These are phyloP conservation scores for Pandemis heparana DNA, from an alignment of 2,888 invertebrate species.

Conservation along the genomic window DNA sequence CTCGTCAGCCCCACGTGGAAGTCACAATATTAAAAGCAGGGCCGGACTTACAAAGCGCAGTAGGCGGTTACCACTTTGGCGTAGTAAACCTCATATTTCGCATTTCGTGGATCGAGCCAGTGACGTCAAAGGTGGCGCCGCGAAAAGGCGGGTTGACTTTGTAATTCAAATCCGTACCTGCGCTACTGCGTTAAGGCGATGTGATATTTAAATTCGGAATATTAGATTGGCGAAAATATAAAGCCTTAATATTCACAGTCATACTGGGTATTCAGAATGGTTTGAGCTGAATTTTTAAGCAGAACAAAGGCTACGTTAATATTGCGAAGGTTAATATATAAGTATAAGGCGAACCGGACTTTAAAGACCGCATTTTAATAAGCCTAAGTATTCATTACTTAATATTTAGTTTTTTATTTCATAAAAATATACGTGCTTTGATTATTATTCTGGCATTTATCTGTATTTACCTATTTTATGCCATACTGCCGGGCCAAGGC, in stretches of 20 bases:
- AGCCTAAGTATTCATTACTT: too few species aligned
- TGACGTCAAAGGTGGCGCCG: slow-evolving; percentile 61
- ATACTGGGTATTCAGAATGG: slow-evolving; percentile 11
- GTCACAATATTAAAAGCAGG: slow-evolving; percentile 54
- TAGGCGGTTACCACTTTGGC: slow-evolving; percentile 48
- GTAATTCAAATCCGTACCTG: slow-evolving; percentile 75
- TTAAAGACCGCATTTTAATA: too few species aligned
- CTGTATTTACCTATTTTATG: too few species aligned
- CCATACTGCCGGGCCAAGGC: too few species aligned
- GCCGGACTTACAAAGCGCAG: slow-evolving; percentile 49
- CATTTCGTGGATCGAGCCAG: slow-evolving; percentile 49
- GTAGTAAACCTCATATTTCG: slow-evolving; percentile 51
- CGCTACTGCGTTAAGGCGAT: slow-evolving; percentile 66
- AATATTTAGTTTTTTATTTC: too few species aligned
- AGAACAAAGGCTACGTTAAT: neutral
- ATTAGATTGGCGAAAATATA: slow-evolving; percentile 73
- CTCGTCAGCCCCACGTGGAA: slow-evolving; percentile 15
- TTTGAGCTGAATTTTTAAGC: neutral
- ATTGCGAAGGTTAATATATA: too few species aligned
- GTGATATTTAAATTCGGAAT: slow-evolving; percentile 77
- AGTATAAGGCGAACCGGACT: too few species aligned
- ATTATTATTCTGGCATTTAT: too few species aligned
- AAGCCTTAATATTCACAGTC: slow-evolving; percentile 57
- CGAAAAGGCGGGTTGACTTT: slow-evolving; percentile 73
- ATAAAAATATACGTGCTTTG: too few species aligned